Percentiles rank a stretch among this genome's conserved stretches.
phyloP scores from a whole-genome alignment of 2,797 vertebrate species.

The Danio tinwini region DNA sequence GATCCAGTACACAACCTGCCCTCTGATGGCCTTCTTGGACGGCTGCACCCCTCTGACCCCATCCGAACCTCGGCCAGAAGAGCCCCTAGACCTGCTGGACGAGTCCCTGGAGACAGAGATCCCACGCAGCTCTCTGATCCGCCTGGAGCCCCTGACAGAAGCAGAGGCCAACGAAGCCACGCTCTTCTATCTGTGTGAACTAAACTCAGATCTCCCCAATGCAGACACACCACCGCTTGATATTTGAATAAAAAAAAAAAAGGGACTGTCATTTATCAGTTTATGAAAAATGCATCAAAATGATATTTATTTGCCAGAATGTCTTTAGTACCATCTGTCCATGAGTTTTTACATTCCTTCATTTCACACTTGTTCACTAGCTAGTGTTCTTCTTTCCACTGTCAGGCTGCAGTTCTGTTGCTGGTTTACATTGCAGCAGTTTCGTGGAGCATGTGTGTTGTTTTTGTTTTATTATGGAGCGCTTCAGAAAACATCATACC shows the following conservation, averaged over 20 bases:
- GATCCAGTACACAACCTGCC: slow-evolving; percentile 92
- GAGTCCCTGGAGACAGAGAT: slow-evolving; percentile 69
- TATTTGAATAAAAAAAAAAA: slow-evolving; percentile 54
- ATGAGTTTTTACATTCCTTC: slow-evolving; percentile 49
- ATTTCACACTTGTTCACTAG: slow-evolving; percentile 27
- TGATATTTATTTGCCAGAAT: slow-evolving; percentile 83
- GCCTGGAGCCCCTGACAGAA: slow-evolving; percentile 93
- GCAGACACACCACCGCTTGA: slow-evolving; percentile 78
- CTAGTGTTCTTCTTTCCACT: slow-evolving; percentile 22
- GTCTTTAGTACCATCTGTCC: slow-evolving; percentile 56
- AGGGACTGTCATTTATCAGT: slow-evolving; percentile 40
- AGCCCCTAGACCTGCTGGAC: slow-evolving; percentile 82
- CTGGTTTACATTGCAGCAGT: slow-evolving; percentile 39
- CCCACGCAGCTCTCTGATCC: slow-evolving; percentile 87
- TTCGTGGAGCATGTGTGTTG: not conserved
- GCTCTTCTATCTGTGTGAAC: slow-evolving; percentile 93
- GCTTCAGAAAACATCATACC: not conserved
- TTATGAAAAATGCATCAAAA: slow-evolving; percentile 80
- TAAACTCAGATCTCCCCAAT: slow-evolving; percentile 82
- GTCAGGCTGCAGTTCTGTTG: slow-evolving; percentile 27
- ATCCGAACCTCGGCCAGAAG: slow-evolving; percentile 66
- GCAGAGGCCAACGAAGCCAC: slow-evolving; percentile 91
- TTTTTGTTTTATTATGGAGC: slow-evolving; percentile 22
- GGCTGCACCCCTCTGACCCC: slow-evolving; percentile 76
- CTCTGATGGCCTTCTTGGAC: slow-evolving; percentile 91